A percentile compares a stretch with the other conserved stretches of the same genome.
These are phyloP conservation scores for Malurus melanocephalus DNA, from an alignment of 2,113 vertebrate genomes.

Conservation along the genomic window DNA sequence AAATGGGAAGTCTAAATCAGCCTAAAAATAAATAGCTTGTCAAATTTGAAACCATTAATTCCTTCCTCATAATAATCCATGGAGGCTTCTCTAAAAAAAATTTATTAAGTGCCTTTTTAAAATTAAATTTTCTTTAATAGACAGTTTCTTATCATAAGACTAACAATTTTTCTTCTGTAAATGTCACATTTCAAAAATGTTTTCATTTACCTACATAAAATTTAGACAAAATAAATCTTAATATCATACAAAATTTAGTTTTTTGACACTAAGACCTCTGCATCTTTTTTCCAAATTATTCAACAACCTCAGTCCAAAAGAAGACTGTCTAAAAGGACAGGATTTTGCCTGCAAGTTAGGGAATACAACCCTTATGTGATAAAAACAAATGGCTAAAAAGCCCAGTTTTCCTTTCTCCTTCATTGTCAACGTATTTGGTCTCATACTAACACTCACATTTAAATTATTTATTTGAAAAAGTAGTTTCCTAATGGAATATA, in stretches of 20 bases:
- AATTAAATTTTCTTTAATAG: background rate
- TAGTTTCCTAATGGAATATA: background rate
- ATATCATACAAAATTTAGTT: accelerated
- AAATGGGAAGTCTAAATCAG: background rate
- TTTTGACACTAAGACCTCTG: background rate
- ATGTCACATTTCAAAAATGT: background rate
- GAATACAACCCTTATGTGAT: background rate
- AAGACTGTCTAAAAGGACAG: background rate
- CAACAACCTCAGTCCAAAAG: background rate
- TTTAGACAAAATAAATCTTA: background rate
- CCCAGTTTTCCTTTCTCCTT: background rate
- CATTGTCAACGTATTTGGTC: background rate
- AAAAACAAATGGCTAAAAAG: background rate
- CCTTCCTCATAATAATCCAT: background rate
- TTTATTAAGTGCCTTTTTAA: background rate
- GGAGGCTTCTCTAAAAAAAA: background rate
- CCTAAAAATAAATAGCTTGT: background rate
- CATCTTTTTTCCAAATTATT: background rate
- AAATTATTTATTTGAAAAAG: background rate
- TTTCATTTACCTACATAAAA: background rate
- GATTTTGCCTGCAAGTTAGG: accelerated
- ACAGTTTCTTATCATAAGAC: background rate
- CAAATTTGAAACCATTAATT: background rate
- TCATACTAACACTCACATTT: background rate
- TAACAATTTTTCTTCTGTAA: background rate